Evolutionary conservation across 2,797 vertebrate genomes (phyloP), one percentile per base, ranked within the genome.

Genomic region (Anas flavirostris): DNA sequence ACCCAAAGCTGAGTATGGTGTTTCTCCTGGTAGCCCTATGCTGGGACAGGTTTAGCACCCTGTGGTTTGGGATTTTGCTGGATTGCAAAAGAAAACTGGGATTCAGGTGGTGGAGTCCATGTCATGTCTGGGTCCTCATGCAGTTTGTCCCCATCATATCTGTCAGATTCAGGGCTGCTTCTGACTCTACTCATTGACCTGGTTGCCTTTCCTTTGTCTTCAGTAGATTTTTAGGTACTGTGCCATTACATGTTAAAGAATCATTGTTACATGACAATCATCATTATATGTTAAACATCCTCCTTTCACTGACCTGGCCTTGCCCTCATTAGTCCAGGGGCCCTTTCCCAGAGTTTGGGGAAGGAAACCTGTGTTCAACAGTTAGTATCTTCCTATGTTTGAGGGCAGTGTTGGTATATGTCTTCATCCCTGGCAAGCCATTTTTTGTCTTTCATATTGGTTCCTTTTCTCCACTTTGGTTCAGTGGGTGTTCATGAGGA

Each of bases 211-310:
- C 18, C 46, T 93, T 86, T 91, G 29, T 73, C 55, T 83, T 76
- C 41, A 60, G 82, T n/a, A 90, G 55, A 76, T 90, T 91, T 95
- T 88, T 59, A 92, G 13, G 52, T 94, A 86, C 89, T 92, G 91
- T 63, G 9, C 86, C 80, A 88, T 82, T 23, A 48, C 46, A 48
- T 48, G 22, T 48, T 48, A 23, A 48, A 48, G 22, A 23, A 48
- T 48, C 22, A 48, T 48, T 23, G 12, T 23, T 48, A 46, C 44
- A 22, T 22, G 21, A 46, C 11, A 22, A 46, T 46, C 44, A 11
- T 22, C 86, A 92, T 88, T 93, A 73, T 76, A 88, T 85, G 31
- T 64, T 83, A 59, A 91, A 91, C 78, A 94, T 75, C 76, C 69
- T 91, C 79, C 70, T 96, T 93, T 91, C 69, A 41, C n/a, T 93